A percentile compares a stretch with the other conserved stretches of the same genome.
Evolutionary conservation across 2,113 vertebrate species (phyloP).

Genomic region (Hemibagrus wyckioides): DNA sequence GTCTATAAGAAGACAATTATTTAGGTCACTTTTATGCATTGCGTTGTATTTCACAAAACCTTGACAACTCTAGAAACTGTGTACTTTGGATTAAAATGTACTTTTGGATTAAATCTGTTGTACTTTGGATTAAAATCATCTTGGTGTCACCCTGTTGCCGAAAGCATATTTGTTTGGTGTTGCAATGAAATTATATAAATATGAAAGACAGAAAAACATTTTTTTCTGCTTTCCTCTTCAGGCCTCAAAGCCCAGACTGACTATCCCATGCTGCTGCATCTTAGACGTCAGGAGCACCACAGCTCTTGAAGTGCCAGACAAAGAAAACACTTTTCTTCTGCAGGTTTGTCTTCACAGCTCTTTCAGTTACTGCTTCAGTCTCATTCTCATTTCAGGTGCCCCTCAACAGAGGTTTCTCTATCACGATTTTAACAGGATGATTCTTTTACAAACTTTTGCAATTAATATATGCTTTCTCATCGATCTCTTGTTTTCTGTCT

Average conservation of each 20-base stretch:
- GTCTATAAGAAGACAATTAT: background rate
- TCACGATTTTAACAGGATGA: background rate
- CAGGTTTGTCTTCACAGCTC: slow-evolving; percentile 71
- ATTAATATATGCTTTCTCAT: background rate
- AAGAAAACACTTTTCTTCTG: slow-evolving; percentile 90
- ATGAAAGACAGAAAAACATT: background rate
- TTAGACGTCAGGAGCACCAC: slow-evolving; percentile 85
- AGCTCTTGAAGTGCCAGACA: slow-evolving; percentile 87
- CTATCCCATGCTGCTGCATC: slow-evolving; percentile 81
- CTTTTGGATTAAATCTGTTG: background rate
- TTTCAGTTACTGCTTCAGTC: background rate
- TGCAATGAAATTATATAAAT: background rate
- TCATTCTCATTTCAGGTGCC: background rate
- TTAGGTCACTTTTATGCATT: background rate
- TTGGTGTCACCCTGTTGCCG: background rate
- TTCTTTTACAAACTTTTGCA: background rate
- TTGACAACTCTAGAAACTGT: background rate
- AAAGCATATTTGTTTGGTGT: background rate
- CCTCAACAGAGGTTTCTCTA: background rate
- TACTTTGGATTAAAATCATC: background rate
- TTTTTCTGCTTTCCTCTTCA: slow-evolving; percentile 49
- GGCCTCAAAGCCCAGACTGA: slow-evolving; percentile 85
- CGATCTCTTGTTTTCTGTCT: background rate
- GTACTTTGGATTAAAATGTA: background rate
- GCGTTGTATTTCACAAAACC: background rate